Percentiles rank a stretch among this genome's conserved stretches.
Conservation (phyloP, 1,140 invertebrate species). For the Plutomurus gul region DNA sequence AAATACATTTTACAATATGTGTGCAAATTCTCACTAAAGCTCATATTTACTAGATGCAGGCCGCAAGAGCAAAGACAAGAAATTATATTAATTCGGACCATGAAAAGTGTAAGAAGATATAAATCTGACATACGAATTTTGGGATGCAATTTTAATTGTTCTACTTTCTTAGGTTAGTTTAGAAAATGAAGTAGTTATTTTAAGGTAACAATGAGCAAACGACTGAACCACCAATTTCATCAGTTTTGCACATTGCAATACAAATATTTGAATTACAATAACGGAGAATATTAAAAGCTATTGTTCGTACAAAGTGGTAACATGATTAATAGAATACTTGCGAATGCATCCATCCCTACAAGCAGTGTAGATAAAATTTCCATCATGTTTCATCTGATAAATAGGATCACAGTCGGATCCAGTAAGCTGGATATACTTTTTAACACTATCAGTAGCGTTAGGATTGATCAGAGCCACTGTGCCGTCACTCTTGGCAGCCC, state of each 20-base stretch:
- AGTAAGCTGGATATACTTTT: constrained; percentile 62
- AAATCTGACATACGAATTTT: no score
- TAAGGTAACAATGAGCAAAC: no score
- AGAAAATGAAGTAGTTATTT: no score
- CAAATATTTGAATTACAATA: neutral
- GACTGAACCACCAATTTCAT: no score
- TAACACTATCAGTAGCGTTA: constrained; percentile 8
- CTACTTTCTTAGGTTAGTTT: no score
- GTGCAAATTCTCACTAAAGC: no score
- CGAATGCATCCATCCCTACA: constrained; percentile 64
- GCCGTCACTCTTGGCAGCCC: constrained; percentile 49
- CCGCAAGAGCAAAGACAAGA: no score
- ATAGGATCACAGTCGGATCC: constrained; percentile 73
- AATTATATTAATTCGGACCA: no score
- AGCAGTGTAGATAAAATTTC: constrained; percentile 62
- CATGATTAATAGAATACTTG: constrained; percentile 60
- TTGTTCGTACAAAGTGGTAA: neutral
- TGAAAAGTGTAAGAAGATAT: no score
- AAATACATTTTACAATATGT: neutral
- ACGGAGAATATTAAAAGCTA: neutral
- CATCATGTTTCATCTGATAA: constrained; percentile 63
- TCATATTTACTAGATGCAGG: no score
- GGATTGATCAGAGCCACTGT: constrained; percentile 45
- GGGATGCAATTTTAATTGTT: no score
- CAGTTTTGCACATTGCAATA: no score